Evolutionary conservation across 2,888 invertebrate genomes (phyloP).

Genomic region (Notodonta dromedarius): DNA sequence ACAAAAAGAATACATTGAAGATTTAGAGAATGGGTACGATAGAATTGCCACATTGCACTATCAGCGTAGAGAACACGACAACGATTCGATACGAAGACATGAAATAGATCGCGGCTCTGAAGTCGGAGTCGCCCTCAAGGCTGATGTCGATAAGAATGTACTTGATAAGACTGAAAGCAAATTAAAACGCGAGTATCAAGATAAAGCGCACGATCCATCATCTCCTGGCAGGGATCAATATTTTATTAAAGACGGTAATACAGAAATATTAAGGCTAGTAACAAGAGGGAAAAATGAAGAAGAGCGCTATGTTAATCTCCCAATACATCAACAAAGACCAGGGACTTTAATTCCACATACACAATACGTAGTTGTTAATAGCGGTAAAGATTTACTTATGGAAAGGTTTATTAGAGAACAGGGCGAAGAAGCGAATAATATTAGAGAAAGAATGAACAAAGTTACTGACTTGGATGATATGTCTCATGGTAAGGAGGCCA

Average conservation of each 20-base stretch:
- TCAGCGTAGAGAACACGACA: slow-evolving; percentile 83
- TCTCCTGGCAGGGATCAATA: slow-evolving; percentile 87
- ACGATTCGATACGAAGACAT: slow-evolving; percentile 89
- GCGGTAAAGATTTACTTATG: slow-evolving; percentile 93
- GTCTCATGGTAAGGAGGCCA: slow-evolving; percentile 80
- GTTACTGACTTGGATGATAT: slow-evolving; percentile 73
- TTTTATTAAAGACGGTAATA: slow-evolving; percentile 93
- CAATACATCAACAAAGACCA: slow-evolving; percentile 79
- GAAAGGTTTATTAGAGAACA: slow-evolving; percentile 93
- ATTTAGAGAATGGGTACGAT: slow-evolving; percentile 83
- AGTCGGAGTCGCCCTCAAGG: slow-evolving; percentile 75
- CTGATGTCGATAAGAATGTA: slow-evolving; percentile 59
- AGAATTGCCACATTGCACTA: slow-evolving; percentile 79
- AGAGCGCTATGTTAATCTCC: slow-evolving; percentile 85
- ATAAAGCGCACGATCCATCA: slow-evolving; percentile 64
- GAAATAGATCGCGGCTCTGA: slow-evolving; percentile 92
- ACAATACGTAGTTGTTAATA: slow-evolving; percentile 87
- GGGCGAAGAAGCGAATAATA: slow-evolving; percentile 86
- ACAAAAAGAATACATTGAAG: slow-evolving; percentile 85
- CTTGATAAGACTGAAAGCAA: slow-evolving; percentile 63
- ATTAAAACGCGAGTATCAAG: slow-evolving; percentile 59
- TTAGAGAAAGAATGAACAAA: slow-evolving; percentile 78
- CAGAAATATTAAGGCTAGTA: slow-evolving; percentile 91
- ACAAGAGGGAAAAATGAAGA: slow-evolving; percentile 89
- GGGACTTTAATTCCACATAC: slow-evolving; percentile 84